Evolutionary conservation across 2,113 vertebrate genomes (phyloP), one percentile per base, ranked within the genome.

Genomic region (Abramis brama): DNA sequence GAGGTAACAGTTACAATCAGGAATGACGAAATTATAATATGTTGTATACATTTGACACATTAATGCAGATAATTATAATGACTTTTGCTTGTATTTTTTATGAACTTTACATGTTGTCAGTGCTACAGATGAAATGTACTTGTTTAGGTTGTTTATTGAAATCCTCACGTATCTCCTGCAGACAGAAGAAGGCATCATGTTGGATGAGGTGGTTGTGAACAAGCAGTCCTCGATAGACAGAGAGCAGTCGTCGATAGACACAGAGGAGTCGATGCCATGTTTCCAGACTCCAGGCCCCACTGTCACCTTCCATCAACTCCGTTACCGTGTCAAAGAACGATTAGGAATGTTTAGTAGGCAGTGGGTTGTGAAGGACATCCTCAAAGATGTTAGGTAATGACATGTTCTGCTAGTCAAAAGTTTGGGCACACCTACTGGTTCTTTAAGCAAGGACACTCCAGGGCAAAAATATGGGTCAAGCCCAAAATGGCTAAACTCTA

Each of bases 371-470:
- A 95, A 94, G 86, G 66, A 76, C 52, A 93, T 95, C 77, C 94
- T 95, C 25, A 94, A 90, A 84, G 90, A 94, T 89, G 92, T 95
- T 39, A 94, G 94, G 94, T 95, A 25, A 55, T 8, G 21, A 66
- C 27, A 19, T 27, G n/a, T n/a, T n/a, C 25, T 64, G 62, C 10
- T 30, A 2, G 5, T 64, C 10, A 30, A 27, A 64, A 6, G 3
- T 27, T 17, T 68, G 27, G 5, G 6, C 2, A 15, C 9, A 64
- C 10, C 11, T 12, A 25, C n/a, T 25, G 9, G 11, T 5, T 64
- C 60, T 33, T 6, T 17, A 68, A 68, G 27, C 27, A 62, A 17
- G 13, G 1, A 52, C 9, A 52, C 15, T 52, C 50, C 50, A 52
- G 13, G 4, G 50, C 50, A 52, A 52, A 52, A 52, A 52, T 9